Base-by-base conservation (phyloP, 2,113 vertebrate genomes). In the Alaudala cheleensis region DNA sequence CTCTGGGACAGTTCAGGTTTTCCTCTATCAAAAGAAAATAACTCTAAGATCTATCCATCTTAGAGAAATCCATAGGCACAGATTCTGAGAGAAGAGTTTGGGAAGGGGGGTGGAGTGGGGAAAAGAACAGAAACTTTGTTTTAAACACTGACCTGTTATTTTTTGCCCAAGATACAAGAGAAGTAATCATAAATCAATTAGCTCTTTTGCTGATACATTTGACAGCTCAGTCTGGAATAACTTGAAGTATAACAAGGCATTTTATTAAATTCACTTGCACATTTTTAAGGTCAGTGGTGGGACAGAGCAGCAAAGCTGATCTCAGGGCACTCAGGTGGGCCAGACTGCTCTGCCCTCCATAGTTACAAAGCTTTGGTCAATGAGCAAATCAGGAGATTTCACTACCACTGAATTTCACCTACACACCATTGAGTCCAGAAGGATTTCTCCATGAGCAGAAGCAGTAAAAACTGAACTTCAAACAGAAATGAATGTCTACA, bases 71-170 rank as follows among this genome's bases (percentile, higher is more conserved):
- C 23, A 23, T 14, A 66, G 33, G 5, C 4, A 57, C 26, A 39
- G 28, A 69, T 34, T n/a, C 10, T 34, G 40, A 45, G 62, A 45
- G 24, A 37, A 60, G 22, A 40, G 21, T 72, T 37, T 17, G 8
- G 6, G 23, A 76, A 66, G 4, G 8, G 37, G 15, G 3, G 4
- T 8, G 3, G 6, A 50, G 7, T 0, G 0, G 5, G 1, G 12
- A 21, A 34, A 92, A 87, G 14, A 7, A 34, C 2, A 64, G 11
- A 72, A 91, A 60, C 6, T 73, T 83, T 54, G 12, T 39, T 91
- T 90, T 56, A 82, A 90, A 44, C 10, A 50, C 9, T 25, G 45
- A 25, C 10, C 7, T 22, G 7, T 31, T 81, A 28, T 18, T 42
- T 74, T 90, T 89, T 81, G 6, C 8, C 6, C 33, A 62, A 14